Evolutionary conservation across 2,888 invertebrate species (phyloP).

Genomic region (Argyra leucocephala): DNA sequence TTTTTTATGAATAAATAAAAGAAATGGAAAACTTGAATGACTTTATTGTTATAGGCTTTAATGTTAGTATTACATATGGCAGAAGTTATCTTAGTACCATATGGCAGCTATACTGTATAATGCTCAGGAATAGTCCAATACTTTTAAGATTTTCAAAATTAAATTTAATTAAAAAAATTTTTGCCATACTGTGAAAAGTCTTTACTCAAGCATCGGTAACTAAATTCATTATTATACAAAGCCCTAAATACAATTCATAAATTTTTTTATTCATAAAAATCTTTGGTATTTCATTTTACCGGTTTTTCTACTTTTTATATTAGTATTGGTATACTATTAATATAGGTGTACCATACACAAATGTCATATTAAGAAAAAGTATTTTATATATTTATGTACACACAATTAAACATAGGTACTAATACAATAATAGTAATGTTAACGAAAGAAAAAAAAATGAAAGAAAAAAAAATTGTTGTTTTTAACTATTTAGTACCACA

Average conservation of each 20-base stretch:
- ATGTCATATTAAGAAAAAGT: neutral
- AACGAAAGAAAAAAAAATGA: neutral
- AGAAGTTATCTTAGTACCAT: no score
- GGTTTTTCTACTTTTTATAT: neutral
- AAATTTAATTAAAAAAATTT: no score
- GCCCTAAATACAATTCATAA: neutral
- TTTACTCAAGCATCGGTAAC: neutral
- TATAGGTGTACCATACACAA: no score
- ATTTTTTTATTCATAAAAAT: neutral
- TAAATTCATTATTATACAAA: neutral
- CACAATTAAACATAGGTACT: neutral
- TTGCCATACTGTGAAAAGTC: no score
- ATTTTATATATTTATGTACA: neutral
- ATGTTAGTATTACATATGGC: no score
- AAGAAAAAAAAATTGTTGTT: neutral
- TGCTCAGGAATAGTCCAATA: no score
- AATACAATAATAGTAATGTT: neutral
- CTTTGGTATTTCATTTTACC: constrained; percentile 3
- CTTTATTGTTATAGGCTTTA: no score
- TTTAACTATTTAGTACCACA: constrained; percentile 4
- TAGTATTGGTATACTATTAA: neutral
- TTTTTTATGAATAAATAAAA: no score
- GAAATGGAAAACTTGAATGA: no score
- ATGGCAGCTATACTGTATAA: no score
- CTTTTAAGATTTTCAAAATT: no score